phyloP scores from a whole-genome alignment of 2,888 invertebrate genomes.

The Parnassius mnemosyne region DNA sequence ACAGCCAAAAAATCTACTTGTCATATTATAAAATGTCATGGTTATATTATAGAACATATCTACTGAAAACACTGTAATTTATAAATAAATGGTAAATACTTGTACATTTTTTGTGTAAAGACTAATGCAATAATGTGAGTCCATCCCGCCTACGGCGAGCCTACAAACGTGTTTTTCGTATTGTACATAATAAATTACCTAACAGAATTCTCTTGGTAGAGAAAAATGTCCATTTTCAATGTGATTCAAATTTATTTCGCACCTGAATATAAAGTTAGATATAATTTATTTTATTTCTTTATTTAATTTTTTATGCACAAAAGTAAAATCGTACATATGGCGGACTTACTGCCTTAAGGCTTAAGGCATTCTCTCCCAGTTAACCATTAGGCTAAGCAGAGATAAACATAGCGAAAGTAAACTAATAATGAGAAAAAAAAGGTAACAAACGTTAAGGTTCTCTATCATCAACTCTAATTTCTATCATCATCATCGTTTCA shows the following conservation, averaged over 20 bases:
- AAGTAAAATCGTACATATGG: too few relatives aligned
- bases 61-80: not conserved
- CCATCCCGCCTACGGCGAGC: conserved; percentile 17
- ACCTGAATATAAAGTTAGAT: not conserved
- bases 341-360: too few relatives aligned
- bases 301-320: too few relatives aligned
- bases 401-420: too few relatives aligned
- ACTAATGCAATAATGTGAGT: conserved; percentile 23
- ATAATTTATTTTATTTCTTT: not conserved
- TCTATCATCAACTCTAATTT: not conserved
- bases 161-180: conserved; percentile 20
- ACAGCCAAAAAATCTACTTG: too few relatives aligned
- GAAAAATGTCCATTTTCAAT: conserved; percentile 7
- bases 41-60: too few relatives aligned
- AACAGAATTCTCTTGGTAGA: conserved; percentile 14
- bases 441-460: not conserved
- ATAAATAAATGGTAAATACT: not conserved
- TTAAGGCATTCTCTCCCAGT: too few relatives aligned
- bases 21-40: too few relatives aligned
- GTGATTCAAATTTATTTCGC: conserved; percentile 4
- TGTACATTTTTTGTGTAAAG: conserved; percentile 19
- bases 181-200: conserved; percentile 26
- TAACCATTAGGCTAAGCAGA: too few relatives aligned
- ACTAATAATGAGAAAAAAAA: too few relatives aligned
- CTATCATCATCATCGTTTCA: not conserved